These are phyloP conservation scores for Beris chalybata DNA, from an alignment of 2,888 invertebrate species.

Conservation along the genomic window DNA sequence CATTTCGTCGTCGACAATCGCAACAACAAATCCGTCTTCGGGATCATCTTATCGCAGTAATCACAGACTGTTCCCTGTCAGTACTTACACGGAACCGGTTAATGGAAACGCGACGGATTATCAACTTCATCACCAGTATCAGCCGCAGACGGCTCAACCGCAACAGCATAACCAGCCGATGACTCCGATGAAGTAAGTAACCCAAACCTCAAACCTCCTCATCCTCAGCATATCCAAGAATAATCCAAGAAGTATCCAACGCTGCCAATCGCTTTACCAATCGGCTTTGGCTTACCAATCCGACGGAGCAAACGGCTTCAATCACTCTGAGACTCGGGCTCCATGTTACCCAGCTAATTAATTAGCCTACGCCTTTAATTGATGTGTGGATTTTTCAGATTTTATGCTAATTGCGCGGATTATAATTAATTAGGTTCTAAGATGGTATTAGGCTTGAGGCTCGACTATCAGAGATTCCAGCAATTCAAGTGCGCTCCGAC, in stretches of 20 bases:
- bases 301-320: constrained; percentile 16
- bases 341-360: constrained; percentile 28
- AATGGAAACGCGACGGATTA: constrained; percentile 49
- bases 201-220: no score
- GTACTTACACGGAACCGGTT: constrained; percentile 66
- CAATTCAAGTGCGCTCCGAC: neutral
- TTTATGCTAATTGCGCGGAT: constrained; percentile 34
- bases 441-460: no score
- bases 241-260: no score
- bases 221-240: no score
- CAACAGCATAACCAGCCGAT: constrained; percentile 26
- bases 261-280: no score
- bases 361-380: constrained; percentile 35
- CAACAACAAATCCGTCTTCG: constrained; percentile 14
- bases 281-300: no score
- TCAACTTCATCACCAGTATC: constrained; percentile 46
- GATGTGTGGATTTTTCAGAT: constrained; percentile 34
- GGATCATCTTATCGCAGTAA: constrained; percentile 54
- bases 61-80: constrained; percentile 67
- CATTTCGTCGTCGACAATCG: constrained; percentile 32
- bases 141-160: constrained; percentile 39
- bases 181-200: constrained; percentile 37
- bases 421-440: constrained; percentile 29
- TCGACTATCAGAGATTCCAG: neutral
- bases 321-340: constrained; percentile 3